These are phyloP conservation scores for Glaucidium brasilianum DNA, from an alignment of 2,113 vertebrate genomes.

Conservation along the genomic window DNA sequence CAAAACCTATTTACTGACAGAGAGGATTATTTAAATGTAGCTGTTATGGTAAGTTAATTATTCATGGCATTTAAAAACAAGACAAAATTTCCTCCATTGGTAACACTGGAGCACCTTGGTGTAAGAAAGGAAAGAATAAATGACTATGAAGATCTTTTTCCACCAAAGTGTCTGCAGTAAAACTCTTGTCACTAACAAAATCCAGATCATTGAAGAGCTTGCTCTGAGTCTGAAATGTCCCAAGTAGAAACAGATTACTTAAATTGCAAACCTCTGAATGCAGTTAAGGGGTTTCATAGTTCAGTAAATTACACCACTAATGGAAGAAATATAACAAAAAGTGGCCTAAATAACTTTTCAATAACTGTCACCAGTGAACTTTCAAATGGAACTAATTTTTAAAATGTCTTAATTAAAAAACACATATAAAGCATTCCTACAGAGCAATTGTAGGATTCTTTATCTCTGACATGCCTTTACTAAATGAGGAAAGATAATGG, in stretches of 20 bases:
- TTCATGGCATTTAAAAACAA: background rate
- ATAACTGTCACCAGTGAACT: background rate
- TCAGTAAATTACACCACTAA: background rate
- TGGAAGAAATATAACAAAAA: background rate
- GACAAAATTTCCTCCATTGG: background rate
- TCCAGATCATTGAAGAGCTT: background rate
- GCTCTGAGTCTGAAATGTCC: background rate
- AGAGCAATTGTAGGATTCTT: background rate
- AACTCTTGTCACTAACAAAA: background rate
- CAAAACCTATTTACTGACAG: background rate
- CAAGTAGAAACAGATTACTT: background rate
- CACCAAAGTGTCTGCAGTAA: background rate
- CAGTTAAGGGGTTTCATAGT: background rate
- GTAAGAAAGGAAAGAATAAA: background rate
- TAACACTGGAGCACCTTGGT: background rate
- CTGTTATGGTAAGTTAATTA: background rate
- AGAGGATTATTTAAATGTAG: background rate
- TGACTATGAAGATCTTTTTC: background rate
- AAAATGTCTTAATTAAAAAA: background rate
- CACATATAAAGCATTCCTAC: background rate
- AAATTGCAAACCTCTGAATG: background rate
- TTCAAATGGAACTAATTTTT: background rate
- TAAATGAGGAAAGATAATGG: conserved; percentile 6
- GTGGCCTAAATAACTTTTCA: background rate
- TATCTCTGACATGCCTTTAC: background rate